Evolutionary conservation across 2,888 invertebrate species (phyloP).

Genomic region (Lasioglossum vierecki): DNA sequence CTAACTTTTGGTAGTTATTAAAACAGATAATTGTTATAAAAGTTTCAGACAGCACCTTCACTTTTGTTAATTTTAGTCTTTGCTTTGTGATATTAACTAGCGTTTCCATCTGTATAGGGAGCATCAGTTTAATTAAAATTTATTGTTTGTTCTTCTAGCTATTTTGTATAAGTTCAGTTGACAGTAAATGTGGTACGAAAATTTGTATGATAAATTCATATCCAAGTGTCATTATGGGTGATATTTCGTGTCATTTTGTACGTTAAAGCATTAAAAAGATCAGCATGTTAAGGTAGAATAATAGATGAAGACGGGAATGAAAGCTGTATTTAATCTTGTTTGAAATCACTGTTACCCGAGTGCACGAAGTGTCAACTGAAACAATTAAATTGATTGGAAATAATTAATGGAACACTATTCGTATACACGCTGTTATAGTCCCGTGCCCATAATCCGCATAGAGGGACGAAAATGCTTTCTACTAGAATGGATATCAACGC

Average conservation of each 20-base stretch:
- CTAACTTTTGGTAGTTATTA: no score
- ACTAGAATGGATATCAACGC: slow-evolving; percentile 3
- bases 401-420: neutral
- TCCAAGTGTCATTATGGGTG: neutral
- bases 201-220: neutral
- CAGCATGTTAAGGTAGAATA: neutral
- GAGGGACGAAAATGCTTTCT: slow-evolving; percentile 4
- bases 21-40: neutral
- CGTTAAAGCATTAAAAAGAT: neutral
- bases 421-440: neutral
- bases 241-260: neutral
- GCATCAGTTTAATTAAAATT: neutral
- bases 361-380: neutral
- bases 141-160: no score
- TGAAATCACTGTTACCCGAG: neutral
- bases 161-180: no score
- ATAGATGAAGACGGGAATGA: neutral
- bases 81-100: neutral
- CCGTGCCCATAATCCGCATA: neutral
- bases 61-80: neutral
- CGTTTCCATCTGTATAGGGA: neutral
- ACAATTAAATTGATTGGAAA: slow-evolving; percentile 12
- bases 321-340: neutral
- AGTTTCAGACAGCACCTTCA: neutral
- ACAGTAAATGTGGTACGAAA: no score